Evolutionary conservation across 2,888 invertebrate genomes (phyloP).

Genomic region (Caenorhabditis sp.): DNA sequence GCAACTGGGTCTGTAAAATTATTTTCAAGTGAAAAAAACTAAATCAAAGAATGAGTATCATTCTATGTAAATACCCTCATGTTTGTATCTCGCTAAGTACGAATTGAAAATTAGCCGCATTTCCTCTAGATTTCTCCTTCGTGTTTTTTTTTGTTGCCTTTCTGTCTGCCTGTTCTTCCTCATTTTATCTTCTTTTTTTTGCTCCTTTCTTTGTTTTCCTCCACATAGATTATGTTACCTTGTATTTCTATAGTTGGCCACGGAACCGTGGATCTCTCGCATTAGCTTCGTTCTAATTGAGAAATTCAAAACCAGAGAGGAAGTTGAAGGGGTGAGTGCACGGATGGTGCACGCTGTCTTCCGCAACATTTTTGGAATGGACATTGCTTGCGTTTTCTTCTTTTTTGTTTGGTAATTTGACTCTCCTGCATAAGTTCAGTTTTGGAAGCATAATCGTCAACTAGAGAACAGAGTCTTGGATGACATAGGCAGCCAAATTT

Average conservation of each 20-base stretch:
- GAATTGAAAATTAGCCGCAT: constrained; percentile 65
- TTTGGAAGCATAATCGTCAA: constrained; percentile 29
- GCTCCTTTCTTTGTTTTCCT: not conserved
- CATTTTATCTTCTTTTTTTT: constrained; percentile 26
- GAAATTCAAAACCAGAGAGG: constrained; percentile 55
- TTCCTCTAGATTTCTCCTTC: constrained; percentile 39
- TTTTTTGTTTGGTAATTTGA: constrained; percentile 48
- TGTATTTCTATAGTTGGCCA: constrained; percentile 25
- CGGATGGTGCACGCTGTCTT: constrained; percentile 30
- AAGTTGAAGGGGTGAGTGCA: not conserved
- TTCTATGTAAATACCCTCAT: constrained; percentile 38
- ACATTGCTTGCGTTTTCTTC: constrained; percentile 32
- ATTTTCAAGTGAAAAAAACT: not conserved
- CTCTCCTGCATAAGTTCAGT: constrained; percentile 37
- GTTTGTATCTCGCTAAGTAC: constrained; percentile 60
- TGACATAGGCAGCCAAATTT: constrained; percentile 21
- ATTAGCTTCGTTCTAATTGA: constrained; percentile 59
- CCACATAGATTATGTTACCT: constrained; percentile 52
- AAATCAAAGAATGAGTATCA: constrained; percentile 19
- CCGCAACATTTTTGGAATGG: constrained; percentile 42
- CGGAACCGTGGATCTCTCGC: constrained; percentile 15
- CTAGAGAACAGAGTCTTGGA: constrained; percentile 27
- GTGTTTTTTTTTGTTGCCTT: constrained; percentile 25
- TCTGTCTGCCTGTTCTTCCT: constrained; percentile 52
- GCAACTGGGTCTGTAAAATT: constrained; percentile 1